Conservation (phyloP, 2,888 invertebrate species). For the Acronicta alni region DNA sequence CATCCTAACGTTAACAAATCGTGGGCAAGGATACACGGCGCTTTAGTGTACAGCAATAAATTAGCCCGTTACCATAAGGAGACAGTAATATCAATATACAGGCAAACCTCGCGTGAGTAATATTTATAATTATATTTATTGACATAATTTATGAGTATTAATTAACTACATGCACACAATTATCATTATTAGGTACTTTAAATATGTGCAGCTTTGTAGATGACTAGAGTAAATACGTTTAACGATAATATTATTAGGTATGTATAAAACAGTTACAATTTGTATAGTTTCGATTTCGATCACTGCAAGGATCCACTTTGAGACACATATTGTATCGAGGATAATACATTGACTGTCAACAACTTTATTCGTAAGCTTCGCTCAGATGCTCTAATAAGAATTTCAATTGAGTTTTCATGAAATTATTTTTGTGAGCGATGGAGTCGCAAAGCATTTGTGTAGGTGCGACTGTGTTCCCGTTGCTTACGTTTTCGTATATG, state of each 20-base stretch:
- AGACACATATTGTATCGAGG: slow-evolving; percentile 85
- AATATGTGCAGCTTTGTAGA: slow-evolving; percentile 86
- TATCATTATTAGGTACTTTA: slow-evolving; percentile 73
- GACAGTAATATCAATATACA: slow-evolving; percentile 70
- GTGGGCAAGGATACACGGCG: slow-evolving; percentile 57
- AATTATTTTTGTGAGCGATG: slow-evolving; percentile 85
- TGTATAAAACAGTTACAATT: slow-evolving; percentile 85
- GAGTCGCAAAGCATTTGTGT: slow-evolving; percentile 84
- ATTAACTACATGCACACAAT: slow-evolving; percentile 85
- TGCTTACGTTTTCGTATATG: slow-evolving; percentile 81
- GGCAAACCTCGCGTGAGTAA: slow-evolving; percentile 75
- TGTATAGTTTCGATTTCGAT: slow-evolving; percentile 83
- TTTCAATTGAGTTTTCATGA: slow-evolving; percentile 88
- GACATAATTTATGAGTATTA: slow-evolving; percentile 81
- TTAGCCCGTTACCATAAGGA: slow-evolving; percentile 70
- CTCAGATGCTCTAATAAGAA: slow-evolving; percentile 91
- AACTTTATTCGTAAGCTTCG: slow-evolving; percentile 90
- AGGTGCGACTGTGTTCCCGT: slow-evolving; percentile 86
- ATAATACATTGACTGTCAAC: slow-evolving; percentile 80
- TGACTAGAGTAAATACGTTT: slow-evolving; percentile 88
- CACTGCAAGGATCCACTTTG: slow-evolving; percentile 89
- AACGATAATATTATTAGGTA: slow-evolving; percentile 73
- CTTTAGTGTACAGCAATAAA: slow-evolving; percentile 52
- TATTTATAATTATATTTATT: slow-evolving; percentile 74
- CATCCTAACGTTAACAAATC: slow-evolving; percentile 56